Evolutionary conservation across 1,140 invertebrate genomes (phyloP).

Genomic region (Drosophila bocki): DNA sequence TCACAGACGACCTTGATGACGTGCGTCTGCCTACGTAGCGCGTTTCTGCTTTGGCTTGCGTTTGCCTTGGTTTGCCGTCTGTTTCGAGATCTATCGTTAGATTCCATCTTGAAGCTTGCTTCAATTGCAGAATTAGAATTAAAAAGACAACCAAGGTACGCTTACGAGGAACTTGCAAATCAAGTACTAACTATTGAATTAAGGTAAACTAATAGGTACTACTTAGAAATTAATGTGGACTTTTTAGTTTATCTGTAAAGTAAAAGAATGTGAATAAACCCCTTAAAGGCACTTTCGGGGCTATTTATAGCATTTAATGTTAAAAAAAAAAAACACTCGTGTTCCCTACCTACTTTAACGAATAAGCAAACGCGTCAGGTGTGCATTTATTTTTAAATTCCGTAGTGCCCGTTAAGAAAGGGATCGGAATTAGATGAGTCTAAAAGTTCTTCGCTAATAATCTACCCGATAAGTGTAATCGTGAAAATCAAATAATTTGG

Average conservation of each 20-base stretch:
- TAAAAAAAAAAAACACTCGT: neutral
- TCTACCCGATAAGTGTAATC: neutral
- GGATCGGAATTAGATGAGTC: neutral
- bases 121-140: neutral
- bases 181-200: neutral
- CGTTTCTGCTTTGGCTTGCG: neutral
- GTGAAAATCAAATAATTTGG: neutral
- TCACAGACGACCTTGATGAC: slow-evolving; percentile 59
- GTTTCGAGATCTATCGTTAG: slow-evolving; percentile 21
- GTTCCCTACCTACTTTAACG: neutral
- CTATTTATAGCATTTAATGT: neutral
- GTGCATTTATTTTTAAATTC: neutral
- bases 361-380: neutral
- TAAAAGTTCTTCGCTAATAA: neutral
- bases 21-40: slow-evolving; percentile 34
- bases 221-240: neutral
- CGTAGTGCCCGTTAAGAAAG: neutral
- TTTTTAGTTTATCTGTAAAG: neutral
- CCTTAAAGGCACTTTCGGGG: neutral
- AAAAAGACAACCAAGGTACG: neutral
- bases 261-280: neutral
- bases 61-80: neutral
- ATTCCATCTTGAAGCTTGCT: neutral
- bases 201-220: too few relatives aligned
- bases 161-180: neutral